Percentiles rank a stretch among this genome's conserved stretches.
Evolutionary conservation across 2,888 invertebrate species (phyloP).

Genomic region (Cantharis rufa): DNA sequence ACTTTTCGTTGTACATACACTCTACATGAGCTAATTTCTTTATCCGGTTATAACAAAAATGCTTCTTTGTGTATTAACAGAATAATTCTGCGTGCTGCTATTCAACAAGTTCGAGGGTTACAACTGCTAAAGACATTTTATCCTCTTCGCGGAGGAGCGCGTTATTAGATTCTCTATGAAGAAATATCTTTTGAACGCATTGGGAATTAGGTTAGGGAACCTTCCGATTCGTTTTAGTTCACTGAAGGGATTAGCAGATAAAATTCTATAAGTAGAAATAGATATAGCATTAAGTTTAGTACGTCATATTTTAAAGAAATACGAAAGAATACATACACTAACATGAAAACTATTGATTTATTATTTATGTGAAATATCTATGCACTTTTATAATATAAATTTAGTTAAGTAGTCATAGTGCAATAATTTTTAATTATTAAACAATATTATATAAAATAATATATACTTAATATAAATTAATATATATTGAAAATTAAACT

Average conservation of each 20-base stretch:
- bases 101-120: constrained; percentile 36
- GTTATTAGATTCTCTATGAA: constrained; percentile 36
- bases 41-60: background rate
- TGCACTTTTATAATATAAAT: no score
- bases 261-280: constrained; percentile 32
- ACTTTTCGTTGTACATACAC: no score
- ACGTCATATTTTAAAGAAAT: background rate
- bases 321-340: background rate
- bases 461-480: no score
- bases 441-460: no score
- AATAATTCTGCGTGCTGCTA: constrained; percentile 23
- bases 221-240: constrained; percentile 33
- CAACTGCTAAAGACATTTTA: constrained; percentile 33
- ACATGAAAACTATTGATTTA: background rate
- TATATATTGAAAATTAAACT: no score
- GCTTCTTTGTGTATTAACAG: constrained; percentile 5
- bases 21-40: background rate
- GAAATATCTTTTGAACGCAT: constrained; percentile 36
- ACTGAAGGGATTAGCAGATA: constrained; percentile 32
- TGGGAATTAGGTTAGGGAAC: constrained; percentile 37
- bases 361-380: no score
- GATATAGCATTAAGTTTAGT: constrained; percentile 9
- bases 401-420: no score
- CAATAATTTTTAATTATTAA: no score
- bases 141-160: constrained; percentile 29